These are phyloP conservation scores for Zeus faber DNA, from an alignment of 2,113 vertebrate genomes.

Conservation along the genomic window DNA sequence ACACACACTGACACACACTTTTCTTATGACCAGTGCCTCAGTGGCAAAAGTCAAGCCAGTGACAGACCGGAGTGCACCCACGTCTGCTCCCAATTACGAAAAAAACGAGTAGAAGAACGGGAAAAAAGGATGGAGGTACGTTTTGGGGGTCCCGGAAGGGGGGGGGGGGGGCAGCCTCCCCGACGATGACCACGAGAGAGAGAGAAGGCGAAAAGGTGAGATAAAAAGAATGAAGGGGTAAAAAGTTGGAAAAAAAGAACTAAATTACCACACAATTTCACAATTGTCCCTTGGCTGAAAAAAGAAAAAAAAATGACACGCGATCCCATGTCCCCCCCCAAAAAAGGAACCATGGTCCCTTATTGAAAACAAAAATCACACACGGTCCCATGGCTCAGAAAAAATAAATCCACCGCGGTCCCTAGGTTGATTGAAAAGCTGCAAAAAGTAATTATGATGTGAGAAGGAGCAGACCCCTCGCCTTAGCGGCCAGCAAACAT, in stretches of 20 bases:
- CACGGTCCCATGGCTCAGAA: constrained; percentile 27
- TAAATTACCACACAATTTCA: too few relatives aligned
- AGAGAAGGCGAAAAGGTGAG: too few relatives aligned
- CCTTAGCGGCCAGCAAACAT: constrained; percentile 68
- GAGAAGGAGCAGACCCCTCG: constrained; percentile 73
- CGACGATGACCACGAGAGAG: too few relatives aligned
- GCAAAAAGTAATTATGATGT: constrained; percentile 76
- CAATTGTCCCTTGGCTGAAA: too few relatives aligned
- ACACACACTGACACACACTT: constrained; percentile 12
- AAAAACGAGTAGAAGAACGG: constrained; percentile 9
- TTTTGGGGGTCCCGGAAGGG: constrained; percentile 20
- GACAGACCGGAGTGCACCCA: constrained; percentile 12
- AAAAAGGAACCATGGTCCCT: too few relatives aligned
- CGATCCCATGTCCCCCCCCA: too few relatives aligned
- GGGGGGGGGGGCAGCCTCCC: too few relatives aligned
- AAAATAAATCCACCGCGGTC: constrained; percentile 43
- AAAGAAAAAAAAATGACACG: too few relatives aligned
- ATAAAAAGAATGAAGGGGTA: too few relatives aligned
- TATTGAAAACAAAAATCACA: constrained; percentile 23
- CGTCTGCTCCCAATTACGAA: constrained; percentile 44
- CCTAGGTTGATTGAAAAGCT: constrained; percentile 77
- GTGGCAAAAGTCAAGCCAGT: constrained; percentile 22
- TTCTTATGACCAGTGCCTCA: constrained; percentile 20
- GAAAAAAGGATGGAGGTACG: constrained; percentile 15
- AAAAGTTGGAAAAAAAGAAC: too few relatives aligned